Percentiles rank a stretch among this genome's conserved stretches.
These are phyloP conservation scores for Acheta domesticus DNA, from an alignment of 2,888 invertebrate genomes.

Conservation along the genomic window DNA sequence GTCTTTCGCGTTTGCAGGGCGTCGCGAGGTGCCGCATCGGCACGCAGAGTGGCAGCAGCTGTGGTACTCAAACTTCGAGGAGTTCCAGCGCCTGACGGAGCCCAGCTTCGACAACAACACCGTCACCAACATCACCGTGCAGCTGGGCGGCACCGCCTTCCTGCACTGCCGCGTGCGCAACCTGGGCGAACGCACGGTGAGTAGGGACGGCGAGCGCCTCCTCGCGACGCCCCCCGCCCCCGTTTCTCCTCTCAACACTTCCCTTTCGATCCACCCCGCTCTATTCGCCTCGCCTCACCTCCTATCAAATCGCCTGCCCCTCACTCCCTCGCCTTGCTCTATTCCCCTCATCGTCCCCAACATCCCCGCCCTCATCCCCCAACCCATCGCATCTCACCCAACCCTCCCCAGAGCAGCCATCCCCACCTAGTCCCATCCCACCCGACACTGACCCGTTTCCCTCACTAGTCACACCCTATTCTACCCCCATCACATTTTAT, in stretches of 20 bases:
- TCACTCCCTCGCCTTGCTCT: too few relatives aligned
- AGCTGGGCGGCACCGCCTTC: slow-evolving; percentile 74
- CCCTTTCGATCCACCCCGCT: neutral
- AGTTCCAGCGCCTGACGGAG: slow-evolving; percentile 51
- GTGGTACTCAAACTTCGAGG: slow-evolving; percentile 59
- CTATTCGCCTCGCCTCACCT: neutral
- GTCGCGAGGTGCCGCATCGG: slow-evolving; percentile 44
- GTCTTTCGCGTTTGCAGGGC: slow-evolving; percentile 31
- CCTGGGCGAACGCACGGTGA: slow-evolving; percentile 69
- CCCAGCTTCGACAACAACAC: slow-evolving; percentile 64
- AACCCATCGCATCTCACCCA: too few relatives aligned
- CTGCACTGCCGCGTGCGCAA: slow-evolving; percentile 75
- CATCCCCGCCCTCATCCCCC: too few relatives aligned
- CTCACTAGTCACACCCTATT: too few relatives aligned
- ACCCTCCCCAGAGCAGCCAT: too few relatives aligned
- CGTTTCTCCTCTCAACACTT: neutral
- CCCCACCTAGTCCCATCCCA: too few relatives aligned
- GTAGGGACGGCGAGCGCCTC: slow-evolving; percentile 56
- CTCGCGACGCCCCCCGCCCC: neutral
- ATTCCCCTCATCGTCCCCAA: too few relatives aligned
- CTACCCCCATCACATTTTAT: too few relatives aligned
- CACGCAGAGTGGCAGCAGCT: slow-evolving; percentile 58
- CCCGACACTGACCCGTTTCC: too few relatives aligned
- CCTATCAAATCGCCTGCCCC: too few relatives aligned
- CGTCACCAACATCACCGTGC: slow-evolving; percentile 69